Conservation (phyloP, 2,888 invertebrate genomes). For the Oxyteleia sp. region DNA sequence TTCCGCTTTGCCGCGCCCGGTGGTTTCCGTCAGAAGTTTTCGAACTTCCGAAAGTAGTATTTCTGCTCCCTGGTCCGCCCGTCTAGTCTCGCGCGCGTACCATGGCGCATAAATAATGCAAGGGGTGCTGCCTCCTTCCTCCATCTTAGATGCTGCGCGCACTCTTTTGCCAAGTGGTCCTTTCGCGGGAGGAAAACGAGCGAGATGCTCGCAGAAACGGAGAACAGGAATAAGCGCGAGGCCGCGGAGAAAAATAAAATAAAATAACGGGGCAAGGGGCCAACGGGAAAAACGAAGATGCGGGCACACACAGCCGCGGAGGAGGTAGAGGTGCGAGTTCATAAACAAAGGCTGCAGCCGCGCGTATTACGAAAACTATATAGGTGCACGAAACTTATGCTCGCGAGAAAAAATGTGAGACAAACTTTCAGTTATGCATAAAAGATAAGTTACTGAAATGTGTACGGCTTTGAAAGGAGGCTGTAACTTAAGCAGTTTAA, state of each 20-base stretch:
- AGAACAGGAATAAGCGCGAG: conserved; percentile 41
- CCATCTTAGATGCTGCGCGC: conserved; percentile 61
- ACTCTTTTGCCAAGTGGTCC: conserved; percentile 68
- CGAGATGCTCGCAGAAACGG: conserved; percentile 38
- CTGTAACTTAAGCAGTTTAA: conserved; percentile 57
- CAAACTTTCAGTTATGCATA: conserved; percentile 63
- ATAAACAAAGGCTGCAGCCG: conserved; percentile 64
- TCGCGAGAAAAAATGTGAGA: conserved; percentile 59
- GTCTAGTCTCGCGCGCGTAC: conserved; percentile 71
- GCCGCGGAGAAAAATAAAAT: conserved; percentile 35
- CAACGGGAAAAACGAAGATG: conserved; percentile 37
- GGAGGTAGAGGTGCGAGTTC: conserved; percentile 38
- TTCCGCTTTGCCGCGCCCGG: conserved; percentile 84
- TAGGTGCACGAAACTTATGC: conserved; percentile 57
- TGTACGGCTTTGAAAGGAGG: conserved; percentile 51
- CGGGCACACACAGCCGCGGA: conserved; percentile 7
- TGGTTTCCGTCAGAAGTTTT: conserved; percentile 86
- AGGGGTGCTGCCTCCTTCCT: conserved; percentile 68
- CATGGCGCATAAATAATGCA: conserved; percentile 83
- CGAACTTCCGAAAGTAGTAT: conserved; percentile 86
- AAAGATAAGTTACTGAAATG: conserved; percentile 64
- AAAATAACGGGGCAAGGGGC: conserved; percentile 21
- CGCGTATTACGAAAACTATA: conserved; percentile 59
- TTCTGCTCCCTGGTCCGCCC: conserved; percentile 79
- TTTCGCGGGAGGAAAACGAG: conserved; percentile 55